A percentile compares a stretch with the other conserved stretches of the same genome.
phyloP scores from a whole-genome alignment of 92 coral and sea anemone genomes.

The Heliopora coerulea region DNA sequence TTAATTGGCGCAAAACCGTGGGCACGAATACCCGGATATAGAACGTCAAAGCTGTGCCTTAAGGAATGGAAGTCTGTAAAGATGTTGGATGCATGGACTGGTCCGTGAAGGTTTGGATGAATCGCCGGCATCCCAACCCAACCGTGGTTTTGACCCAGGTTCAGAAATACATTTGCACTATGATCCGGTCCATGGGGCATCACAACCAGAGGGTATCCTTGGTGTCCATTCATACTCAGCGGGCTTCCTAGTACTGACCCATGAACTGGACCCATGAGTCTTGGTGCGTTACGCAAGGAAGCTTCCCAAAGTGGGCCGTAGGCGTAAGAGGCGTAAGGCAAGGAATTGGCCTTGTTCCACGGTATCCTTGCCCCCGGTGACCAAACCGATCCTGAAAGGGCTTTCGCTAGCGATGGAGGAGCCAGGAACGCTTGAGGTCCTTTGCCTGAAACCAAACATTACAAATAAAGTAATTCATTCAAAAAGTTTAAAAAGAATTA shows the following conservation, averaged over 20 bases:
- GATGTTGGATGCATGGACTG: constrained; percentile 24
- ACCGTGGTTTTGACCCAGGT: constrained; percentile 39
- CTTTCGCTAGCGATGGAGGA: constrained; percentile 35
- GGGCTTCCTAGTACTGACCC: constrained; percentile 37
- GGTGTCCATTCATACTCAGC: constrained; percentile 22
- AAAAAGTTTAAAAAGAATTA: too few relatives aligned
- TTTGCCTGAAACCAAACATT: neutral
- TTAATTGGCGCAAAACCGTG: constrained; percentile 39
- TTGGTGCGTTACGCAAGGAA: constrained; percentile 31
- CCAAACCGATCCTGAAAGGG: constrained; percentile 35
- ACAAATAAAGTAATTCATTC: neutral
- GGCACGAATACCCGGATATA: constrained; percentile 37
- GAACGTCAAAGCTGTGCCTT: constrained; percentile 19
- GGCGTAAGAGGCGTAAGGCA: constrained; percentile 34
- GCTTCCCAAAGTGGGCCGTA: constrained; percentile 43
- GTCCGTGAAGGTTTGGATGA: constrained; percentile 31
- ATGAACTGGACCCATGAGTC: constrained; percentile 21
- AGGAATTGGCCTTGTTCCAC: constrained; percentile 27
- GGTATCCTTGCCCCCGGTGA: constrained; percentile 34
- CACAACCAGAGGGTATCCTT: constrained; percentile 35
- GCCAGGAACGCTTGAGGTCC: constrained; percentile 18
- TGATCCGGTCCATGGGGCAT: constrained; percentile 37
- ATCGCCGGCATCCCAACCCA: constrained; percentile 43
- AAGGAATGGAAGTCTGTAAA: constrained; percentile 37
- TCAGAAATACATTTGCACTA: constrained; percentile 33